A percentile compares a stretch with the other conserved stretches of the same genome.
Conservation (phyloP, 2,888 invertebrate species). For the Macrophya alboannulata region DNA sequence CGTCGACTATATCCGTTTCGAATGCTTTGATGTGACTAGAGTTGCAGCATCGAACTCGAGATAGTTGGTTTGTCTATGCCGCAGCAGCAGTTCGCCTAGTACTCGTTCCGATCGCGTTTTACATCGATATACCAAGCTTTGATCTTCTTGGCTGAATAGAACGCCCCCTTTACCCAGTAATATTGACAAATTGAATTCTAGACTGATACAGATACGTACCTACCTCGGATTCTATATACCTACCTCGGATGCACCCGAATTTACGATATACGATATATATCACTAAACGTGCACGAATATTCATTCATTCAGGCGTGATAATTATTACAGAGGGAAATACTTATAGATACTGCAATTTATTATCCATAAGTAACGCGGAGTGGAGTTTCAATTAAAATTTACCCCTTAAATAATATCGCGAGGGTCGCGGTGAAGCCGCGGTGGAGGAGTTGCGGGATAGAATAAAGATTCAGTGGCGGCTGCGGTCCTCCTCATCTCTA, state of each 20-base stretch:
- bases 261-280: not conserved
- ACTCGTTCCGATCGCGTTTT: constrained; percentile 61
- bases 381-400: not conserved
- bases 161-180: constrained; percentile 57
- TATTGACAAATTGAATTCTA: constrained; percentile 65
- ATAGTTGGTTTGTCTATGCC: constrained; percentile 61
- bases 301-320: not conserved
- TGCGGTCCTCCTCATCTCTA: constrained; percentile 25
- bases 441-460: not conserved
- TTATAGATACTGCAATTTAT: not conserved
- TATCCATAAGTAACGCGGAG: not conserved
- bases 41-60: constrained; percentile 64
- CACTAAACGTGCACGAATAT: not conserved
- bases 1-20: constrained; percentile 63
- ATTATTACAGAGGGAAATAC: not conserved
- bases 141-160: constrained; percentile 64
- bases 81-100: constrained; percentile 48
- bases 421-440: not conserved
- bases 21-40: constrained; percentile 67
- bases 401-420: constrained; percentile 4
- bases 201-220: constrained; percentile 21
- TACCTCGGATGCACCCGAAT: not conserved
- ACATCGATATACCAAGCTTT: constrained; percentile 67
- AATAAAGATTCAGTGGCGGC: constrained; percentile 49
- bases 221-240: not conserved